Evolutionary conservation across 2,797 vertebrate species (phyloP), one percentile per base, ranked within the genome.

Genomic region (Amblyopsis hoosieri): DNA sequence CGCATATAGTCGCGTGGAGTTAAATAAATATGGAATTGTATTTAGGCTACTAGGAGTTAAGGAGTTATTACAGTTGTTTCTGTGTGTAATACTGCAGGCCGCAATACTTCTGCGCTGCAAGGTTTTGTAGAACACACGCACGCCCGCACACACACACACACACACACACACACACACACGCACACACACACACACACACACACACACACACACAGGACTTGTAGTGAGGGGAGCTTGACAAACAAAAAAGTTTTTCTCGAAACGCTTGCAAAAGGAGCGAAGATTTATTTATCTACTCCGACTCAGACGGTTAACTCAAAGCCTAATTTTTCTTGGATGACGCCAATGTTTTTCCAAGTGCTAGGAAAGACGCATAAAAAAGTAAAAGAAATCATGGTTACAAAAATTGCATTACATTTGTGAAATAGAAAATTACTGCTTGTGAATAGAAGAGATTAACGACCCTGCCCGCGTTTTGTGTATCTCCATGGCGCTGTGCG

Each of bases 361-460:
- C 87, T 82, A 83, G 80, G 88, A 92, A 83, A 83, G 86, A 85
- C 81, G 89, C 68, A 84, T 88, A 89, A 90, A 86, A 83, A 89
- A 87, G 89, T 93, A 91, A 93, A 82, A 93, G 74, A 75, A 79
- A 93, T 89, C 92, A 89, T 86, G 79, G 54, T 73, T 92, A 54
- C 79, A 63, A 73, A 78, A 89, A 83, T 90, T 92, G 86, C 89
- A 87, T 91, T 92, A 90, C 92, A 86, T 90, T 92, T 93, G 90
- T 90, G 84, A 87, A 92, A 92, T 88, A 93, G 85, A 91, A 92
- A 91, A 93, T 91, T 85, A 86, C 86, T 86, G 80, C 71, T 89
- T 89, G 85, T 89, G 80, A 73, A 83, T 89, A 86, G 91, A 90
- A 68, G 86, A 93, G 94, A 95, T 94, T 91, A 93, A 95, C 93